Evolutionary conservation across 2,888 invertebrate genomes (phyloP).

Genomic region (Dromius quadrimaculatus): DNA sequence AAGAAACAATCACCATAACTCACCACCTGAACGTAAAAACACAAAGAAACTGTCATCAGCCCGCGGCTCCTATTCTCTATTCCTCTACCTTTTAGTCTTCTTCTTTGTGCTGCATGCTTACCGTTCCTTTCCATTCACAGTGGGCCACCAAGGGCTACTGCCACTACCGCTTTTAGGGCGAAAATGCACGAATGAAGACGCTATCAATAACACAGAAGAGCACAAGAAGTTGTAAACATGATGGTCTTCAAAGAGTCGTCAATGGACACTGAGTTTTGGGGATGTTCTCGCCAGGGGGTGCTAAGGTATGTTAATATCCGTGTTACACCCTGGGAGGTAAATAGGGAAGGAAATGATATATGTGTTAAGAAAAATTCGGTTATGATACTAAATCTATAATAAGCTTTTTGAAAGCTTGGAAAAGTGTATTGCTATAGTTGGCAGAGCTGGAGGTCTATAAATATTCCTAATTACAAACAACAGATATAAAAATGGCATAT

Average conservation of each 20-base stretch:
- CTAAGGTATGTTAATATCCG: slow-evolving; percentile 44
- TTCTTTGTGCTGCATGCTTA: slow-evolving; percentile 1
- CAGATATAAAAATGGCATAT: not conserved
- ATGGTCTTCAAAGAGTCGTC: slow-evolving; percentile 10
- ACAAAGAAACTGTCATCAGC: slow-evolving; percentile 27
- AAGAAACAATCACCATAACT: slow-evolving; percentile 4
- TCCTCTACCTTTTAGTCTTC: not conserved
- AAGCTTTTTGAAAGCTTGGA: too few relatives aligned
- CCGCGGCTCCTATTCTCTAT: not conserved
- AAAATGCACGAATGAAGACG: slow-evolving; percentile 7
- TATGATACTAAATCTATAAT: too few relatives aligned
- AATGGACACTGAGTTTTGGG: slow-evolving; percentile 30
- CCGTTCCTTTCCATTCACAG: slow-evolving; percentile 33
- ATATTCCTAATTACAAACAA: slow-evolving; percentile 3
- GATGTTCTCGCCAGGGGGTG: not conserved
- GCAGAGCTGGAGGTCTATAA: too few relatives aligned
- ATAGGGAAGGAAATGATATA: not conserved
- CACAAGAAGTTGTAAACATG: slow-evolving; percentile 7
- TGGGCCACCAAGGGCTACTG: slow-evolving; percentile 16
- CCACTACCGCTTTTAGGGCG: not conserved
- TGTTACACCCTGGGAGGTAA: slow-evolving; percentile 34
- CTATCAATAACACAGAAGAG: slow-evolving; percentile 12
- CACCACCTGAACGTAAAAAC: slow-evolving; percentile 11
- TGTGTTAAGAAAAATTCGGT: too few relatives aligned
- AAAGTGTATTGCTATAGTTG: too few relatives aligned